Conservation (phyloP, 2,888 invertebrate species). For the Phyllotreta cruciferae region DNA sequence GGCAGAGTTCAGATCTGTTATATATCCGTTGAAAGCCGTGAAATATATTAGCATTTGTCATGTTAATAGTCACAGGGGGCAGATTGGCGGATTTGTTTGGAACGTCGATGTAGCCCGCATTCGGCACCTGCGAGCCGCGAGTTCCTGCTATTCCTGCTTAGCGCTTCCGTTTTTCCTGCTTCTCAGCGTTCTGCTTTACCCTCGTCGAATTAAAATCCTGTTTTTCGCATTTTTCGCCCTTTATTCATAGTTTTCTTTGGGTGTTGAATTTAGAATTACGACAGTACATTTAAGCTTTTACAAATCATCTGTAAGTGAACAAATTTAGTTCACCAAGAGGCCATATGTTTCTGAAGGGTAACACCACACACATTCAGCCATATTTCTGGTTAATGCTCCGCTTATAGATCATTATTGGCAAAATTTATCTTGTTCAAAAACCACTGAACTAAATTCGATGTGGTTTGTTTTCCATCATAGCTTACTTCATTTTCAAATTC, state of each 20-base stretch:
- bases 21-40: constrained; percentile 59
- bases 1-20: constrained; percentile 52
- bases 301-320: constrained; percentile 46
- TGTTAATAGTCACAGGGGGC: constrained; percentile 60
- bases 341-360: constrained; percentile 46
- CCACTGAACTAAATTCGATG: constrained; percentile 39
- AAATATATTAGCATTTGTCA: constrained; percentile 63
- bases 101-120: constrained; percentile 51
- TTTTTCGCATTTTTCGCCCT: too few species aligned
- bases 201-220: too few species aligned
- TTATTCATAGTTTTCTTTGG: too few species aligned
- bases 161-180: neutral
- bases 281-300: too few species aligned
- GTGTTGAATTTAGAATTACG: too few species aligned
- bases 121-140: constrained; percentile 52
- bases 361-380: constrained; percentile 19
- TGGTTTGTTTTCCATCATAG: constrained; percentile 36
- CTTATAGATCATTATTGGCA: constrained; percentile 24
- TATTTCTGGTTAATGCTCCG: constrained; percentile 36
- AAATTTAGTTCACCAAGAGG: constrained; percentile 47
- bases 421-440: constrained; percentile 46
- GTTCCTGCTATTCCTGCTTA: constrained; percentile 7
- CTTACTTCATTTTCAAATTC: constrained; percentile 33
- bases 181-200: neutral
- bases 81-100: constrained; percentile 58